Base-by-base conservation (phyloP, 1,140 invertebrate species). In the Drosophila tsacasi region DNA sequence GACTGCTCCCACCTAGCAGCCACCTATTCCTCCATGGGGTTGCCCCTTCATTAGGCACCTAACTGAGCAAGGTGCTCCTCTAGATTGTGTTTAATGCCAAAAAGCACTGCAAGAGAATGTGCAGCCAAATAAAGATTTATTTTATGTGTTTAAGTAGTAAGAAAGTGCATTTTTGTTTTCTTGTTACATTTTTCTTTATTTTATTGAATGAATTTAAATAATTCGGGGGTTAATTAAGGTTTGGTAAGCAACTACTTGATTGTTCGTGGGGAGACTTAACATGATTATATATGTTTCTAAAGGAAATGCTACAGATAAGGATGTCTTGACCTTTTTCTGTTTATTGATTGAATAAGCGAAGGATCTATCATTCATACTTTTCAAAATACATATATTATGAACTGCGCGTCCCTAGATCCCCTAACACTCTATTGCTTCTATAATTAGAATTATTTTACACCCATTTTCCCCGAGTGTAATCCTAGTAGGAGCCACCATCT, bases 41-140 rank as follows among this genome's bases (percentile, higher is more conserved):
- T 74, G 68, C 68, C 69, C 47, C 30, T 74, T 64, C 71, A 75
- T 75, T 75, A 75, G 72, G 69, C 72, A 75, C 71, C 71, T 46
- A 75, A 63, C 72, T 27, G 71, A 47, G 58, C 69, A 64, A 75
- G 72, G 47, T 73, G 69, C 27, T 72, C 15, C n/a, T 49, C 47
- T 49, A 63, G 49, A 57, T 32, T 25, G 19, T n/a, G 19, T 39
- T 49, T 49, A 30, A 30, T 21, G 21, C 6, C 10, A 23, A n/a
- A 12, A 23, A 7, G 21, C 58, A 47, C 27, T 46, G 64, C 2
- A 1, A 66, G 8, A 63, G 30, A 63, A 62, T 23, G 5, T 15
- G 37, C 21, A 25, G 19, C 2, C 1, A 17, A 39, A 37, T n/a
- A 23, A 23, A 1, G 4, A 55, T 39, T 35, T 6, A 25, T 39